Evolutionary conservation across 2,888 invertebrate genomes (phyloP).

Genomic region (Sussaba pulchella): DNA sequence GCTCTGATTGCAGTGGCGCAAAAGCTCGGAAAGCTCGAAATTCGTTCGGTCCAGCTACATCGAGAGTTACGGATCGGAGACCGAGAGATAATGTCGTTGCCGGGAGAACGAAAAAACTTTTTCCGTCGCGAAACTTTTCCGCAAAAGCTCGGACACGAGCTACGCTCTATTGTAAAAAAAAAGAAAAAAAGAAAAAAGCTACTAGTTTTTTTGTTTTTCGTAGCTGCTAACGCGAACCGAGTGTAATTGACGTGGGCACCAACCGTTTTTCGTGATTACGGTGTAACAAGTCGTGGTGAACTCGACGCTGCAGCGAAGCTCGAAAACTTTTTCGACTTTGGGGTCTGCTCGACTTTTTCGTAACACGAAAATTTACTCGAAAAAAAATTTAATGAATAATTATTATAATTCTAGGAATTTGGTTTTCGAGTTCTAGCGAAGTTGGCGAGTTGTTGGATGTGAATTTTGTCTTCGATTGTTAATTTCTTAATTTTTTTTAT

Average conservation of each 20-base stretch:
- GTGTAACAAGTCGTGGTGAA: background rate
- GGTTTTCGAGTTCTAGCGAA: no score
- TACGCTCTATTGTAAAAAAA: no score
- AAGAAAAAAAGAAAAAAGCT: no score
- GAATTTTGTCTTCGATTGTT: no score
- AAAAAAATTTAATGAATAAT: background rate
- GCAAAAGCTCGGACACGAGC: constrained; percentile 23
- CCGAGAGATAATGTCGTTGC: constrained; percentile 5
- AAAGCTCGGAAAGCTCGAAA: background rate
- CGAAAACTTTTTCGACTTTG: constrained; percentile 18
- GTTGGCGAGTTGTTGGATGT: no score
- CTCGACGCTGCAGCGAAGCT: background rate
- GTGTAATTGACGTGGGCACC: constrained; percentile 30
- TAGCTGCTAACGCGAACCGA: background rate
- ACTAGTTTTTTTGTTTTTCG: constrained; percentile 5
- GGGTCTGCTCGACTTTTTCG: background rate
- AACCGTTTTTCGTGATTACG: constrained; percentile 38
- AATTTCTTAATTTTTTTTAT: background rate
- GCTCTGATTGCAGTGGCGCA: background rate
- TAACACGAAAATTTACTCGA: background rate
- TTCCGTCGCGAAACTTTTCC: constrained; percentile 16
- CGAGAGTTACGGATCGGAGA: constrained; percentile 28
- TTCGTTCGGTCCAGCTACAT: background rate
- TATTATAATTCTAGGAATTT: no score
- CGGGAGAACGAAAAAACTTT: constrained; percentile 19